Base-by-base conservation (phyloP, 2,113 vertebrate species). In the Pao palembangensis region DNA sequence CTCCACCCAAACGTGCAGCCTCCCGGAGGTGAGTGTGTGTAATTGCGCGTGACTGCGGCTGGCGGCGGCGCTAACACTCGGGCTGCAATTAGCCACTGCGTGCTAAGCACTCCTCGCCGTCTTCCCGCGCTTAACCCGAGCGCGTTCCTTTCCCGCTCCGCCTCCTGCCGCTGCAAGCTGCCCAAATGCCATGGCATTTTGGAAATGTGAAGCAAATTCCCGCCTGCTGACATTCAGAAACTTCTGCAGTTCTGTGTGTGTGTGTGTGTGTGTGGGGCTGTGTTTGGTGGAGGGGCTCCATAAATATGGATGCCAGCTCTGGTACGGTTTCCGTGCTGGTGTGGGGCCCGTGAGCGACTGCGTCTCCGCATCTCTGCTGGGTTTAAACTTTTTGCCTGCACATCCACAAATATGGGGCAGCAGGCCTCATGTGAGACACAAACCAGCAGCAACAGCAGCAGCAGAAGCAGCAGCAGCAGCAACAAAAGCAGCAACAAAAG, bases 101-200 rank as follows among this genome's bases (percentile, higher is more conserved):
- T 69, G 52, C 72, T 70, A 63, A 81, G 73, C 53, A 31, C 67
- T 56, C 60, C 66, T 54, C 18, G 56, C 77, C 38, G 23, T 70
- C 71, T 52, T 57, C 70, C 41, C 64, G 44, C 56, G 69, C 76
- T 86, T 84, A 80, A 84, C 85, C 80, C 71, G 8, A 75, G 72
- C 67, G 66, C 71, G 71, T 64, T 65, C 48, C 81, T 64, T 80
- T 81, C 77, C 73, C 70, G 56, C 84, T 70, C 78, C 72, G 71
- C 46, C 80, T 66, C 72, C 74, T 76, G 82, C 85, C 84, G 86
- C 87, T 87, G 87, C 84, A 86, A 87, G 88, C 84, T 89, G 80
- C 78, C 84, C 85, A 92, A 92, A 92, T 92, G 90, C 88, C 90
- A 87, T 90, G 91, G 90, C 91, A 92, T 92, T 92, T 92, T 87